These are phyloP conservation scores for Vireo griseus DNA, from an alignment of 2,797 vertebrate genomes.

Conservation along the genomic window DNA sequence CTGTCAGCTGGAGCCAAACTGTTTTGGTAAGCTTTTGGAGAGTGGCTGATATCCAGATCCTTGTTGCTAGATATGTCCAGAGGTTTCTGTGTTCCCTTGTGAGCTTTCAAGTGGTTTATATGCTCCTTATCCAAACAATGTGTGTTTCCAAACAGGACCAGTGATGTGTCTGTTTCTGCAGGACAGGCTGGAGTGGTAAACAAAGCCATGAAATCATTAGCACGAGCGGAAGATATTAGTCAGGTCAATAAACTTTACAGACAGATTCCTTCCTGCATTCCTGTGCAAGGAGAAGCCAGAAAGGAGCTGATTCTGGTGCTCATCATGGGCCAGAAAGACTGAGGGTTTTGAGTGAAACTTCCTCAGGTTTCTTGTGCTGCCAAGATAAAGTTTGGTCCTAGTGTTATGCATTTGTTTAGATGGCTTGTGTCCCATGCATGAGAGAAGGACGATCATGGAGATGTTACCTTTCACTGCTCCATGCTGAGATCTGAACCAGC, in stretches of 20 bases:
- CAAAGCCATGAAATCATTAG: not conserved
- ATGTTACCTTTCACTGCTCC: not conserved
- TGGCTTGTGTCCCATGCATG: not conserved
- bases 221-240: not conserved
- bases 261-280: slow-evolving; percentile 21
- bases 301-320: not conserved
- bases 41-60: not conserved
- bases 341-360: not conserved
- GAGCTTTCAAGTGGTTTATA: not conserved
- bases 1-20: not conserved
- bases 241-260: not conserved
- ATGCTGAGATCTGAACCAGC: not conserved
- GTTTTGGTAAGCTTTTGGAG: not conserved
- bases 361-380: not conserved
- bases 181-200: not conserved
- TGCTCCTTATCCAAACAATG: not conserved
- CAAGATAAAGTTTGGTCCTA: not conserved
- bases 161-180: not conserved
- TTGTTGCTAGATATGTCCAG: not conserved
- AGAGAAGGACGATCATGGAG: not conserved
- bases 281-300: not conserved
- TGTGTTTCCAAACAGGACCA: not conserved
- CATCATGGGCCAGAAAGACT: not conserved
- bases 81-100: not conserved
- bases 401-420: rapidly evolving